Base-by-base conservation (phyloP, 2,113 vertebrate genomes). In the Zapus hudsonius region DNA sequence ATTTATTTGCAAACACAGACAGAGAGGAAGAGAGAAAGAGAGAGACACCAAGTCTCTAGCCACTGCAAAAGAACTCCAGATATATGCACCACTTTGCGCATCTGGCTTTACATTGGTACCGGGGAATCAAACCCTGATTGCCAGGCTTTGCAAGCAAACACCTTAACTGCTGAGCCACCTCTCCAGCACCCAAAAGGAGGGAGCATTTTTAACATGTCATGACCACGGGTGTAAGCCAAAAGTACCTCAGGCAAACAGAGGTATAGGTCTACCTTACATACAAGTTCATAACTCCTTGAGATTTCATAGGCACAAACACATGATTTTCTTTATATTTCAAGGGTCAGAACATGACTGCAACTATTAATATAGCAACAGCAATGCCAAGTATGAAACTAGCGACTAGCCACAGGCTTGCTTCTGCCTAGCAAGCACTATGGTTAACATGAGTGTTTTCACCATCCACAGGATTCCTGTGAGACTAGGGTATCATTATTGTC, bases 301-400 rank as follows among this genome's bases (percentile, higher is more conserved):
- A 72, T 5, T 75, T 29, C 52, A 90, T 23, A 59, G 6, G 27
- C 61, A 38, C 59, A 92, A 78, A 33, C 19, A 85, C 16, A 75
- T 86, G 31, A 72, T 59, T 52, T 33, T 73, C 88, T 72, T 83
- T 52, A 47, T 87, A 93, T 78, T 87, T 31, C 61, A 82, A 94
- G 93, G 44, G 36, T 84, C 36, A 61, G 44, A 96, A 73, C 66
- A 76, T 17, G 66, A 15, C 25, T 6, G 7, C 17, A 69, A 66
- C 63, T 76, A 12, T 38, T 84, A 90, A 67, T 89, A 47, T 72
- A 70, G 22, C 42, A 83, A 81, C 17, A 64, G 63, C 31, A 59
- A 87, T 55, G 33, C 2, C 42, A 89, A 72, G 36, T 67, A 36
- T 52, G 64, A 67, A 42, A 42, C 17, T 66, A 61, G 55, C 55